phyloP scores from a whole-genome alignment of 1,140 invertebrate species.

The Musca domestica region DNA sequence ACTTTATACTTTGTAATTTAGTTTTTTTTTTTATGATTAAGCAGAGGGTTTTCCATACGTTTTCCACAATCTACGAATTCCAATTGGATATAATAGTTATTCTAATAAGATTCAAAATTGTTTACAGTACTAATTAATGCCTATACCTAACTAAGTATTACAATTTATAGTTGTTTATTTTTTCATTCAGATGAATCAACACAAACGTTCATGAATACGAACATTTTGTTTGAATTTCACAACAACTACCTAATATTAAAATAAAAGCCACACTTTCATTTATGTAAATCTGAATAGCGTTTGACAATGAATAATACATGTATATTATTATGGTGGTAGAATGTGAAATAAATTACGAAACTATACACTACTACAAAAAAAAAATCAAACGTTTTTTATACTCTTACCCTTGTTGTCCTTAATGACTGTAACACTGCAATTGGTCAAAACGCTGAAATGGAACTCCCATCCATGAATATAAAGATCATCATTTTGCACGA shows the following conservation, averaged over 20 bases:
- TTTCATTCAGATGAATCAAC: too few species aligned
- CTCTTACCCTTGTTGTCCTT: conserved; percentile 30
- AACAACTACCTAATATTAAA: too few species aligned
- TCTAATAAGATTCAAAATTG: too few species aligned
- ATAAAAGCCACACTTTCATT: too few species aligned
- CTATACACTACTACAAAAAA: not conserved
- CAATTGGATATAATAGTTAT: too few species aligned
- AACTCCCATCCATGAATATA: conserved; percentile 44
- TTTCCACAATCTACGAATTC: too few species aligned
- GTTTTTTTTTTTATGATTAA: too few species aligned
- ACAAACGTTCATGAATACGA: not conserved
- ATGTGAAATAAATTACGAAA: not conserved
- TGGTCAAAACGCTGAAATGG: conserved; percentile 40
- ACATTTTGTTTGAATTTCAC: not conserved
- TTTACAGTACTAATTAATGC: too few species aligned
- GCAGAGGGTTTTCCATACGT: too few species aligned
- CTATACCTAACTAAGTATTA: too few species aligned
- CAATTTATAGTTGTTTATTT: too few species aligned
- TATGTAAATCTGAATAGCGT: not conserved
- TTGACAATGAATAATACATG: not conserved
- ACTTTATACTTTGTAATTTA: too few species aligned
- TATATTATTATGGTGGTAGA: not conserved
- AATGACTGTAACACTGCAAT: conserved; percentile 36
- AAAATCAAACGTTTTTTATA: not conserved
- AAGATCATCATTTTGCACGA: conserved; percentile 46